phyloP scores from a whole-genome alignment of 2,888 invertebrate species.

The Zaprionus obscuricornis region DNA sequence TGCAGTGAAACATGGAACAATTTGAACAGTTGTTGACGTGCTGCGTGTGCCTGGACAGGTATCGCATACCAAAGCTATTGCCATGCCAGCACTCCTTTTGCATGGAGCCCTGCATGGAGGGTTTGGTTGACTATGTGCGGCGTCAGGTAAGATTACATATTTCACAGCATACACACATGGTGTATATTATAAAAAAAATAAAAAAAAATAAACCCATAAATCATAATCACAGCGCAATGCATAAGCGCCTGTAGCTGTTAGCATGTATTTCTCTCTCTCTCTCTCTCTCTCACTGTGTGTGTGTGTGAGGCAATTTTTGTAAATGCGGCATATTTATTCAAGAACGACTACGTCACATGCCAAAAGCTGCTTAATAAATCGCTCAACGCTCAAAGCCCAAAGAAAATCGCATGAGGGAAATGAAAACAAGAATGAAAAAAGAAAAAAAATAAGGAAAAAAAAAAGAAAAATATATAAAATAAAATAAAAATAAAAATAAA shows the following conservation, averaged over 20 bases:
- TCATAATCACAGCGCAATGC: constrained; percentile 55
- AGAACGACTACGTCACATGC: constrained; percentile 69
- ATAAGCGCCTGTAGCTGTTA: constrained; percentile 26
- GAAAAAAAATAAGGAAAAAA: constrained; percentile 9
- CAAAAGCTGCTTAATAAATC: constrained; percentile 59
- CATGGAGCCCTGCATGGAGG: constrained; percentile 99
- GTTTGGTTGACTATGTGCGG: constrained; percentile 96
- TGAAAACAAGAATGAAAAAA: constrained; percentile 51
- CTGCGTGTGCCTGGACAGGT: constrained; percentile 98
- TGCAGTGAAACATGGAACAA: constrained; percentile 91
- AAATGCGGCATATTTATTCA: constrained; percentile 58
- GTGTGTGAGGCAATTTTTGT: constrained; percentile 49
- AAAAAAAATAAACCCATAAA: constrained; percentile 36
- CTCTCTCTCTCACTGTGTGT: too few relatives aligned
- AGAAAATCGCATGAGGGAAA: constrained; percentile 63
- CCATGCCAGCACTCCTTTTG: constrained; percentile 99
- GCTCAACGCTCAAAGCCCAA: constrained; percentile 43
- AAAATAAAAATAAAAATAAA: too few relatives aligned
- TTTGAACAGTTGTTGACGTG: constrained; percentile 99
- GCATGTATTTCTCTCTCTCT: constrained; percentile 1
- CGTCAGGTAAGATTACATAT: constrained; percentile 88
- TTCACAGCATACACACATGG: background rate
- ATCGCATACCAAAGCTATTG: constrained; percentile 97
- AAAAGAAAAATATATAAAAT: too few relatives aligned
- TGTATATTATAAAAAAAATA: constrained; percentile 1